Percentiles rank a stretch among this genome's conserved stretches.
These are phyloP conservation scores for Parazoanthus swiftii DNA, from an alignment of 92 coral and sea anemone species.

Conservation along the genomic window DNA sequence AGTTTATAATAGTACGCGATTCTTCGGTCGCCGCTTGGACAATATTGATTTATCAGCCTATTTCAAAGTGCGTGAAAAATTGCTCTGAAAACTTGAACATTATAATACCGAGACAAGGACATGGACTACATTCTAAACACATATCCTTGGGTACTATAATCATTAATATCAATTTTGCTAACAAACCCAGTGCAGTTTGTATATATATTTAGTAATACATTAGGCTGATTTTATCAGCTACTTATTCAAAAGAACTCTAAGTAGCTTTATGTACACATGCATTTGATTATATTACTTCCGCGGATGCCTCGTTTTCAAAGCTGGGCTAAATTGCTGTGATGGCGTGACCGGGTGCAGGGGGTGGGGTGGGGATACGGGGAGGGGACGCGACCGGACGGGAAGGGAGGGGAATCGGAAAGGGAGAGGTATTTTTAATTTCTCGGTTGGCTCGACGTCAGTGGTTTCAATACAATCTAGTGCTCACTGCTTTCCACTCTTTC, in stretches of 20 bases:
- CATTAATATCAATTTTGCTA: neutral
- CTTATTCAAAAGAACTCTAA: neutral
- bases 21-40: neutral
- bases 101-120: neutral
- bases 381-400: neutral
- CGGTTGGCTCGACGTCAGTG: no score
- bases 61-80: neutral
- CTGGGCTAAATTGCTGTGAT: neutral
- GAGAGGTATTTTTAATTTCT: neutral
- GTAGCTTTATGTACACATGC: neutral
- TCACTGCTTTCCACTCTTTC: neutral
- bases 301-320: neutral
- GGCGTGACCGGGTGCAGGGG: neutral
- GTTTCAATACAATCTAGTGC: neutral
- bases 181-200: neutral
- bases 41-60: neutral
- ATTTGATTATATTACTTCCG: no score
- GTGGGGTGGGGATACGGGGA: neutral
- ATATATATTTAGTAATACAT: neutral
- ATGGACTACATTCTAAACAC: neutral
- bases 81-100: neutral
- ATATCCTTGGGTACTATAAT: neutral
- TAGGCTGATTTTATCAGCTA: neutral
- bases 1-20: neutral
- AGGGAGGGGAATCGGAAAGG: neutral